A percentile compares a stretch with the other conserved stretches of the same genome.
These are phyloP conservation scores for Euplexia lucipara DNA, from an alignment of 2,888 invertebrate species.

Conservation along the genomic window DNA sequence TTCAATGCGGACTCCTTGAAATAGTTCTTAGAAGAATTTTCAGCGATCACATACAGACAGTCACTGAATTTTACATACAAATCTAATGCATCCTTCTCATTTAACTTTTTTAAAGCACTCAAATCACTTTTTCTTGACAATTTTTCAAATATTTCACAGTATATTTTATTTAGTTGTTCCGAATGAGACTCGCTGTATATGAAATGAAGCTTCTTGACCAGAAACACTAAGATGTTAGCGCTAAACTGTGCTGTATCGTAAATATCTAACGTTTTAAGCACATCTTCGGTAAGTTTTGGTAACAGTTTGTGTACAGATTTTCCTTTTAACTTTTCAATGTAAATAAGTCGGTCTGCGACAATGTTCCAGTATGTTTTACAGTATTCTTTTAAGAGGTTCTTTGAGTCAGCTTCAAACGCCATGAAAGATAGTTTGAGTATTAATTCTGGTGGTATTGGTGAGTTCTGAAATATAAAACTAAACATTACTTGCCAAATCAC, in stretches of 20 bases:
- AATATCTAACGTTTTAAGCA: slow-evolving; percentile 75
- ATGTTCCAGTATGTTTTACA: slow-evolving; percentile 85
- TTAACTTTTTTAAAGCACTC: slow-evolving; percentile 70
- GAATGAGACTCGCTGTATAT: slow-evolving; percentile 73
- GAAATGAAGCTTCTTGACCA: slow-evolving; percentile 79
- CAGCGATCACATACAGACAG: slow-evolving; percentile 78
- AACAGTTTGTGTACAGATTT: slow-evolving; percentile 76
- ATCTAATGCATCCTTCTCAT: slow-evolving; percentile 70
- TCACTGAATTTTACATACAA: slow-evolving; percentile 81
- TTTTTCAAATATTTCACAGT: slow-evolving; percentile 73
- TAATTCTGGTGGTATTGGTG: slow-evolving; percentile 75
- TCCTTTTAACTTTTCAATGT: slow-evolving; percentile 78
- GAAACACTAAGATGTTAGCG: slow-evolving; percentile 71
- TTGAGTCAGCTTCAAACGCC: slow-evolving; percentile 78
- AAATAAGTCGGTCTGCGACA: slow-evolving; percentile 77
- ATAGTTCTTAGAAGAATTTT: slow-evolving; percentile 73
- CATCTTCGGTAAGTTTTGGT: slow-evolving; percentile 78
- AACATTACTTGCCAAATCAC: neutral
- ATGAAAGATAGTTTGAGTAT: slow-evolving; percentile 83
- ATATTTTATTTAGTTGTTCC: slow-evolving; percentile 71
- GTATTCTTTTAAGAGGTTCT: slow-evolving; percentile 76
- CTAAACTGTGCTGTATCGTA: slow-evolving; percentile 80
- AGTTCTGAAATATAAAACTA: slow-evolving; percentile 73
- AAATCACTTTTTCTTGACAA: slow-evolving; percentile 72
- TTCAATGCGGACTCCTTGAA: slow-evolving; percentile 73